These are phyloP conservation scores for Tenthredo mesomela DNA, from an alignment of 2,888 invertebrate species.

Conservation along the genomic window DNA sequence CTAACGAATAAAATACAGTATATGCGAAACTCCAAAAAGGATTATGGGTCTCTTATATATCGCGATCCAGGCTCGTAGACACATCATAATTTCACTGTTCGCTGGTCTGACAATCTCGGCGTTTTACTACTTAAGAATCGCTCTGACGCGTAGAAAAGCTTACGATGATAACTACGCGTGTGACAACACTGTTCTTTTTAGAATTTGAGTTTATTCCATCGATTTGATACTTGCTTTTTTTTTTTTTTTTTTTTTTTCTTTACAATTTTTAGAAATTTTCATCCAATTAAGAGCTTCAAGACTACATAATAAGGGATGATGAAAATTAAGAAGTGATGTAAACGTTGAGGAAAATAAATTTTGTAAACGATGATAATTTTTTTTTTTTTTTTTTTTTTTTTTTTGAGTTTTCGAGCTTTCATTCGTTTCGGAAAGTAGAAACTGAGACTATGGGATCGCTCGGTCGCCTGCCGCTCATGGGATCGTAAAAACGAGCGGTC, in stretches of 20 bases:
- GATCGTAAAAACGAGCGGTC: constrained; percentile 33
- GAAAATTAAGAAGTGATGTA: no score
- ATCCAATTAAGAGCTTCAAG: constrained; percentile 6
- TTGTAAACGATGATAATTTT: not conserved
- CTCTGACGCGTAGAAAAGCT: not conserved
- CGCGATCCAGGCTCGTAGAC: not conserved
- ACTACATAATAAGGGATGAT: not conserved
- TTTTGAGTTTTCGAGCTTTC: not conserved
- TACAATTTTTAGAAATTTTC: not conserved
- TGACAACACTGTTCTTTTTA: no score
- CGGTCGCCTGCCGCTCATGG: not conserved
- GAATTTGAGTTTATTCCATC: no score
- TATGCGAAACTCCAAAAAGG: not conserved
- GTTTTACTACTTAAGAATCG: not conserved
- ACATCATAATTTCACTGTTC: not conserved
- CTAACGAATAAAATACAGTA: no score
- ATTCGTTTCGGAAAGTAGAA: not conserved
- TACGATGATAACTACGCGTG: constrained; percentile 9
- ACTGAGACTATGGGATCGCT: not conserved
- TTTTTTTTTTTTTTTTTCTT: not conserved
- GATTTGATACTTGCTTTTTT: not conserved
- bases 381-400: not conserved
- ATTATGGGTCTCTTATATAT: not conserved
- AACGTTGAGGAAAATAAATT: no score
- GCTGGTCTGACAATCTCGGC: not conserved